Evolutionary conservation across 2,888 invertebrate genomes (phyloP).

Genomic region (Drosophila lutescens): DNA sequence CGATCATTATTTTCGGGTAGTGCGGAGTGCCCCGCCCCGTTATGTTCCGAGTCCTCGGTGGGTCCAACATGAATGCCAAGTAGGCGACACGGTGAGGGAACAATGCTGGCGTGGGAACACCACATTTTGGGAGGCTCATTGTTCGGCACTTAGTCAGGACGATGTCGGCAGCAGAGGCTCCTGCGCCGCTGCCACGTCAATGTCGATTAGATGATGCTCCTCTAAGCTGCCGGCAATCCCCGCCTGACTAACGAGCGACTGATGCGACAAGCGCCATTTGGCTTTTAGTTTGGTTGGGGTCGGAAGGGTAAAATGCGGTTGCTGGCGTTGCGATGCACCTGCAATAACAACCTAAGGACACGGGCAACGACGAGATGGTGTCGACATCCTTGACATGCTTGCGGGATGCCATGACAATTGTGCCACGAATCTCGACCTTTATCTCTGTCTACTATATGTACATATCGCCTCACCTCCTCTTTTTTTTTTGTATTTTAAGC

Average conservation of each 20-base stretch:
- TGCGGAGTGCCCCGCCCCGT: neutral
- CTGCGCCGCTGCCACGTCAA: constrained; percentile 59
- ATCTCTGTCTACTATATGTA: constrained; percentile 10
- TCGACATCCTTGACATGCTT: constrained; percentile 75
- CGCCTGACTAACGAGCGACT: constrained; percentile 69
- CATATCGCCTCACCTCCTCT: too few species aligned
- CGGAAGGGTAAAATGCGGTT: constrained; percentile 1
- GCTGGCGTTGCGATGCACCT: constrained; percentile 30
- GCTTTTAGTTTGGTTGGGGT: constrained; percentile 62
- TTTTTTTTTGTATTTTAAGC: neutral
- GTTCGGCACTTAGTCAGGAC: constrained; percentile 72
- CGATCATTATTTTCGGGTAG: constrained; percentile 26
- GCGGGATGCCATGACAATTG: constrained; percentile 71
- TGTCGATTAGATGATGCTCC: constrained; percentile 65
- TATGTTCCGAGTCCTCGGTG: constrained; percentile 1
- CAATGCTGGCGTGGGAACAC: constrained; percentile 22
- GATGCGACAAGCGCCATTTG: constrained; percentile 75
- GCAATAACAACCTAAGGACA: constrained; percentile 46
- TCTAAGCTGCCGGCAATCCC: constrained; percentile 34
- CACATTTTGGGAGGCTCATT: constrained; percentile 63
- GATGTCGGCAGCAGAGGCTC: constrained; percentile 43
- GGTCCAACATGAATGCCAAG: constrained; percentile 40
- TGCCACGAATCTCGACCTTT: constrained; percentile 44
- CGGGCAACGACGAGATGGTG: constrained; percentile 40
- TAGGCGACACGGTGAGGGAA: constrained; percentile 19